phyloP scores from a whole-genome alignment of 1,140 invertebrate genomes.

The Cryptotermes secundus region DNA sequence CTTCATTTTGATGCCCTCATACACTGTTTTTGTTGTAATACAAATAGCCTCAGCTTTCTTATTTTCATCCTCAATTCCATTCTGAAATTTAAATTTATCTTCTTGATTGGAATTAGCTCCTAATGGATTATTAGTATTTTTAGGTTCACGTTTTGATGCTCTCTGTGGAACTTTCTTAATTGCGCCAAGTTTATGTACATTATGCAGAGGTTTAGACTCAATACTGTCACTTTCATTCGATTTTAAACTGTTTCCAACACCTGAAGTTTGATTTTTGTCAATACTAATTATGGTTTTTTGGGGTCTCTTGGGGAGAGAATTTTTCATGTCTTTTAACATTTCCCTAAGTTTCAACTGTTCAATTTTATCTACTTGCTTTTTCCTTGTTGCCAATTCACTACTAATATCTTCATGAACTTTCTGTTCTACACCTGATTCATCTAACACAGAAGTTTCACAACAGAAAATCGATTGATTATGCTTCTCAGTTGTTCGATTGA shows the following conservation, averaged over 20 bases:
- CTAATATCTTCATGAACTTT: slow-evolving; percentile 29
- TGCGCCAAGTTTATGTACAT: slow-evolving; percentile 26
- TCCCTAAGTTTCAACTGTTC: slow-evolving; percentile 57
- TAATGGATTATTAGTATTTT: not conserved
- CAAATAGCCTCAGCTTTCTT: slow-evolving; percentile 39
- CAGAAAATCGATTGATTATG: slow-evolving; percentile 39
- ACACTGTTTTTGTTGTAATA: slow-evolving; percentile 39
- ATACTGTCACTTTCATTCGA: not conserved
- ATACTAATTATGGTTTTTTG: not conserved
- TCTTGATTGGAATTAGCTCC: not conserved
- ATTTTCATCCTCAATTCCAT: slow-evolving; percentile 20
- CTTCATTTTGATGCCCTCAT: slow-evolving; percentile 43
- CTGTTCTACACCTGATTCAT: not conserved
- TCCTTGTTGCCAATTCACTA: slow-evolving; percentile 40
- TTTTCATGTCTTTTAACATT: slow-evolving; percentile 66
- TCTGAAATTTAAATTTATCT: slow-evolving; percentile 12
- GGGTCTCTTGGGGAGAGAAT: slow-evolving; percentile 58
- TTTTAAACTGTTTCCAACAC: not conserved
- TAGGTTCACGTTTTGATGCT: slow-evolving; percentile 15
- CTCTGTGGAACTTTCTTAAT: slow-evolving; percentile 33
- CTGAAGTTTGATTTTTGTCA: not conserved
- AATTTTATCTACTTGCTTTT: slow-evolving; percentile 47
- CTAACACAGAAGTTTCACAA: not conserved
- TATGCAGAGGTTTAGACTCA: not conserved
- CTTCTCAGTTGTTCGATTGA: slow-evolving; percentile 36